These are phyloP conservation scores for Parasteatoda lunata DNA, from an alignment of 2,888 invertebrate species.

Conservation along the genomic window DNA sequence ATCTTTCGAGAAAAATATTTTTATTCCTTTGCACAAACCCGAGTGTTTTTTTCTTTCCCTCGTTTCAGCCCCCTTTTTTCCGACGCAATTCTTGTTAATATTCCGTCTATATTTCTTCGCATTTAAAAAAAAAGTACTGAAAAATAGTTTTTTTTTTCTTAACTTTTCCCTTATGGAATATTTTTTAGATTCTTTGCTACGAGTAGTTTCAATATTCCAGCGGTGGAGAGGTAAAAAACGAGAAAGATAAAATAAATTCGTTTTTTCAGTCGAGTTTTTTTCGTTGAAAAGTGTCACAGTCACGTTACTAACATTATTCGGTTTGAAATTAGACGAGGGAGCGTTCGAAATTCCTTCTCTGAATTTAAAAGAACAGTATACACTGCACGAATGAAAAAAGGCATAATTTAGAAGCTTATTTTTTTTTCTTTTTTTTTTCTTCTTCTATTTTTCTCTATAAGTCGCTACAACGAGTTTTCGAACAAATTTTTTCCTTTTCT, in stretches of 20 bases:
- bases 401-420: background rate
- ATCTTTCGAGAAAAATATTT: constrained; percentile 48
- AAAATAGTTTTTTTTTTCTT: background rate
- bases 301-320: constrained; percentile 5
- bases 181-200: constrained; percentile 1
- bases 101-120: constrained; percentile 51
- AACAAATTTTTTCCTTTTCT: background rate
- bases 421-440: background rate
- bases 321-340: constrained; percentile 5
- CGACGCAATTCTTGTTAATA: constrained; percentile 54
- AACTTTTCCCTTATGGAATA: background rate
- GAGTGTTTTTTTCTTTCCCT: constrained; percentile 22
- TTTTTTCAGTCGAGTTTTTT: background rate
- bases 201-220: constrained; percentile 2
- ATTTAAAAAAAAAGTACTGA: constrained; percentile 1
- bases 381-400: background rate
- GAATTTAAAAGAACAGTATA: constrained; percentile 1
- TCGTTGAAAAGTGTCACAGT: constrained; percentile 1
- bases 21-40: constrained; percentile 19
- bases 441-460: background rate
- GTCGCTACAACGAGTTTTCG: background rate
- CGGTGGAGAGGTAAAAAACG: background rate
- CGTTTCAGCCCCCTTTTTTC: constrained; percentile 3
- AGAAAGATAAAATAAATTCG: constrained; percentile 1
- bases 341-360: constrained; percentile 5